These are phyloP conservation scores for Geopemphigus sp. DNA, from an alignment of 1,140 invertebrate genomes.

Conservation along the genomic window DNA sequence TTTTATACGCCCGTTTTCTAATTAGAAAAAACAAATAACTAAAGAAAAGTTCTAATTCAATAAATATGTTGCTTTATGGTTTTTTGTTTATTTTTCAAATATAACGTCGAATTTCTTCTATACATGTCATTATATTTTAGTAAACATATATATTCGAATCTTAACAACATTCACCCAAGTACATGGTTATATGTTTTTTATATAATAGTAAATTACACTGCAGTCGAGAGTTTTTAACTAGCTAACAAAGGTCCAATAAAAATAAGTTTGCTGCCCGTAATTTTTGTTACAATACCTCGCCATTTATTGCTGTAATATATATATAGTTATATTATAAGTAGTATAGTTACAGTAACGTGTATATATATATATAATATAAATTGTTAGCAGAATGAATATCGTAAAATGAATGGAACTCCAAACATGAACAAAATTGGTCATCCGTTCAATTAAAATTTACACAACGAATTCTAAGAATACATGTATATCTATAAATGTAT, in stretches of 20 bases:
- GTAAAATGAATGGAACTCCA: slow-evolving; percentile 30
- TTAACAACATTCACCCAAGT: neutral
- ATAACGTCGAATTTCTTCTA: neutral
- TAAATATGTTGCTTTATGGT: too few relatives aligned
- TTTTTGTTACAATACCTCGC: slow-evolving; percentile 38
- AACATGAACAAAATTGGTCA: slow-evolving; percentile 22
- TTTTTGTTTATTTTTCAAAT: too few relatives aligned
- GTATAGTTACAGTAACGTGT: neutral
- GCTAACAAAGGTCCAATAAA: slow-evolving; percentile 42
- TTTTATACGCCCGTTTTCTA: too few relatives aligned
- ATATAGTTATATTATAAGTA: neutral
- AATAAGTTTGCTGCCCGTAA: slow-evolving; percentile 7
- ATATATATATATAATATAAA: slow-evolving; percentile 17
- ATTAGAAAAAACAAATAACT: too few relatives aligned
- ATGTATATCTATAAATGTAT: too few relatives aligned
- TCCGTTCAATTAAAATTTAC: slow-evolving; percentile 22
- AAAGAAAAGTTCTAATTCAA: neutral
- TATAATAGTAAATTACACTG: slow-evolving; percentile 2
- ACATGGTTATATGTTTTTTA: too few relatives aligned
- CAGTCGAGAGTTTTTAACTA: slow-evolving; percentile 17
- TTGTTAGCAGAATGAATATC: slow-evolving; percentile 16
- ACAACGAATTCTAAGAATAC: slow-evolving; percentile 4
- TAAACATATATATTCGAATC: neutral
- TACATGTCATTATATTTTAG: neutral
- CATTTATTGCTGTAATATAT: slow-evolving; percentile 16